Conservation (phyloP, 2,797 vertebrate species). For the Smutsia temminckii region DNA sequence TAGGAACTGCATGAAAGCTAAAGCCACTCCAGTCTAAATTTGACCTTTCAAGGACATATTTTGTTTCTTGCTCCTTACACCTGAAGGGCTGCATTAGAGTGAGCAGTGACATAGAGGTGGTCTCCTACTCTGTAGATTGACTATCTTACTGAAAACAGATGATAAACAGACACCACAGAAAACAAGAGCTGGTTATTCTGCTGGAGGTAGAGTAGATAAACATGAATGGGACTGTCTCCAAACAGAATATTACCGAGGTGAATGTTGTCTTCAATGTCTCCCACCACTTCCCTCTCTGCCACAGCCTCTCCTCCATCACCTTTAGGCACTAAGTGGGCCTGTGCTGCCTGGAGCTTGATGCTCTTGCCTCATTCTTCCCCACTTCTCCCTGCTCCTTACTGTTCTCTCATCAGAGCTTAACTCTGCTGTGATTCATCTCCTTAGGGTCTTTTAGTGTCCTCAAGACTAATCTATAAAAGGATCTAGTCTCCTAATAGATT, state of each 20-base stretch:
- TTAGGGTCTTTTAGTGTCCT: not conserved
- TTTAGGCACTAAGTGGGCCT: not conserved
- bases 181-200: not conserved
- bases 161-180: not conserved
- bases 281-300: accelerated
- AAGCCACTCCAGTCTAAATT: not conserved
- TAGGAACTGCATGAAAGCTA: not conserved
- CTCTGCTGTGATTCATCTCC: not conserved
- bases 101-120: not conserved
- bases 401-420: not conserved
- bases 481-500: not conserved
- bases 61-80: not conserved
- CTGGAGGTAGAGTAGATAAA: not conserved
- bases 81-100: not conserved
- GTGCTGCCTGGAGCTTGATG: accelerated
- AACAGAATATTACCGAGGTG: not conserved
- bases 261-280: not conserved
- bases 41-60: constrained; percentile 30
- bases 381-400: not conserved
- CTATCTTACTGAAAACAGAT: not conserved
- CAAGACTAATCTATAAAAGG: not conserved
- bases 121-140: not conserved
- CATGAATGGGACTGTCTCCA: not conserved
- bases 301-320: not conserved
- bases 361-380: not conserved